Percentiles rank a stretch among this genome's conserved stretches.
Evolutionary conservation across 1,140 invertebrate species (phyloP).

Genomic region (Maniola jurtina): DNA sequence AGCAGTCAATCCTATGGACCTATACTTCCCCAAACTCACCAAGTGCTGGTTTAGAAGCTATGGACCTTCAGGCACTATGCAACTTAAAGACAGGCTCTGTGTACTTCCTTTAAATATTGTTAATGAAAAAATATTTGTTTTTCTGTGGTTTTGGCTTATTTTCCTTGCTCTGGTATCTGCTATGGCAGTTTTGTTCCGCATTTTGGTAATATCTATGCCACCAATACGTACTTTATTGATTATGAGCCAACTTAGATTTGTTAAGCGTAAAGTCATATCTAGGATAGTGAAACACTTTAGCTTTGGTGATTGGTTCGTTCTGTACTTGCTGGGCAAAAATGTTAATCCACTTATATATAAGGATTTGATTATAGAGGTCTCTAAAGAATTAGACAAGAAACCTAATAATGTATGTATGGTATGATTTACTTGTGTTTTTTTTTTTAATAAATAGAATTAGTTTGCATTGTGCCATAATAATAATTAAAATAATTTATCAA

Average conservation of each 20-base stretch:
- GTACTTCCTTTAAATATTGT: constrained; percentile 87
- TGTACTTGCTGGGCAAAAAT: constrained; percentile 84
- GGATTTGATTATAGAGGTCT: constrained; percentile 76
- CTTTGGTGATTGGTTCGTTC: constrained; percentile 85
- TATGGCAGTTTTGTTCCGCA: constrained; percentile 82
- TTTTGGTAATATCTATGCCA: constrained; percentile 73
- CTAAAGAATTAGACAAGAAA: constrained; percentile 55
- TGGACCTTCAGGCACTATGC: constrained; percentile 81
- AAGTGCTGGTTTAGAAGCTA: constrained; percentile 86
- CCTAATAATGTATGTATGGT: constrained; percentile 40
- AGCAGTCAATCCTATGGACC: constrained; percentile 78
- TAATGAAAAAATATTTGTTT: constrained; percentile 89
- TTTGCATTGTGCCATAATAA: too few species aligned
- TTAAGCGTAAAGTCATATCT: constrained; percentile 72
- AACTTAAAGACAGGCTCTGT: constrained; percentile 84
- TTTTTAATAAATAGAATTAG: too few species aligned
- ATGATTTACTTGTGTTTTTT: constrained; percentile 25
- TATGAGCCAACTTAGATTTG: constrained; percentile 76
- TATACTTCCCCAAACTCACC: constrained; percentile 87
- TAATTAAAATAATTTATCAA: too few species aligned
- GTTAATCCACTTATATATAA: constrained; percentile 81
- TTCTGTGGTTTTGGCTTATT: constrained; percentile 91
- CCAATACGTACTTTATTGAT: constrained; percentile 79
- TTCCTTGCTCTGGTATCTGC: constrained; percentile 82
- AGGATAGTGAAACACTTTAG: constrained; percentile 79